Conservation (phyloP, 2,113 vertebrate species). For the Phaetusa simplex region DNA sequence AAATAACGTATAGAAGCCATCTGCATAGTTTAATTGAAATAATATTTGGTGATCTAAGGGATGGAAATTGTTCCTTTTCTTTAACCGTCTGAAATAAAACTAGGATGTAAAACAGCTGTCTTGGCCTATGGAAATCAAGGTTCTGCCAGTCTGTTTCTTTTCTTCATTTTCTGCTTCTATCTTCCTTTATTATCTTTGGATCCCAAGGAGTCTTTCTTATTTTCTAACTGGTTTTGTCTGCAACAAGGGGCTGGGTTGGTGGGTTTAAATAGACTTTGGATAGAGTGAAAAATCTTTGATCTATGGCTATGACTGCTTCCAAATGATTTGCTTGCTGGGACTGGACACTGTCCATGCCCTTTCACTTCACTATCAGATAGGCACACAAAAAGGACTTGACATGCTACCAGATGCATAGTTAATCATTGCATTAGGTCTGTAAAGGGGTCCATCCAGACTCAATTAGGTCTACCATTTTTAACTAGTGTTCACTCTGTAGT, state of each 20-base stretch:
- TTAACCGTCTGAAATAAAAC: constrained; percentile 70
- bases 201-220: constrained; percentile 81
- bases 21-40: constrained; percentile 70
- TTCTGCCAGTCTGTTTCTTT: constrained; percentile 77
- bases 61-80: constrained; percentile 69
- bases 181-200: constrained; percentile 83
- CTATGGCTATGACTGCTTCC: constrained; percentile 84
- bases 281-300: constrained; percentile 89
- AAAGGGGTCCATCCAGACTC: constrained; percentile 53
- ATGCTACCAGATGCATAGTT: constrained; percentile 80
- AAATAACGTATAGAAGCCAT: constrained; percentile 58
- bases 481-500: constrained; percentile 34
- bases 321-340: constrained; percentile 89
- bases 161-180: constrained; percentile 77
- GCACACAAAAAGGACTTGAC: constrained; percentile 75
- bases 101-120: constrained; percentile 76
- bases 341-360: constrained; percentile 89
- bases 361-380: constrained; percentile 85
- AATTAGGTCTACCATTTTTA: constrained; percentile 63
- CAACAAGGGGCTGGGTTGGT: constrained; percentile 67
- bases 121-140: constrained; percentile 70
- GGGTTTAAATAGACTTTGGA: constrained; percentile 75
- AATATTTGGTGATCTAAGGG: constrained; percentile 72
- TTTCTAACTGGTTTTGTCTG: constrained; percentile 78
- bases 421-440: constrained; percentile 75